Evolutionary conservation across 2,113 vertebrate genomes (phyloP), one percentile per base, ranked within the genome.

Genomic region (Tamias sibiricus): DNA sequence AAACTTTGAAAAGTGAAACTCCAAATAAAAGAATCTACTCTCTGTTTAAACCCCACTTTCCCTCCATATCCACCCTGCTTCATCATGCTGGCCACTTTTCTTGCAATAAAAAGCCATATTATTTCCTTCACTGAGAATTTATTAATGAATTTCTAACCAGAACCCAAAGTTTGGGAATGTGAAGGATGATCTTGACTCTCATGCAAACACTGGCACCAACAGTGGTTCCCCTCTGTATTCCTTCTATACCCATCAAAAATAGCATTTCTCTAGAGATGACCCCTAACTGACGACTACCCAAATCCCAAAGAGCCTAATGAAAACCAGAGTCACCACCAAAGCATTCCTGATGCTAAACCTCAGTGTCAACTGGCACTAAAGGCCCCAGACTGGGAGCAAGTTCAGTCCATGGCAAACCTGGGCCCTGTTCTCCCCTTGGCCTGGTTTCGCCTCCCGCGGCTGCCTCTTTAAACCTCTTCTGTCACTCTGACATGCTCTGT

Each of bases 331-430:
- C 0, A 81, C 66, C 92, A 89, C 88, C 81, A 32, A 96, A 96
- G 95, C 80, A 77, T 97, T 95, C 94, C 90, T 16, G 77, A 64
- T 75, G 90, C 88, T 83, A 91, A 83, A 85, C 59, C 88, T n/a
- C 81, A 54, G 96, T 93, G 87, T 80, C 68, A 32, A 59, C 97
- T 0, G 9, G 75, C 52, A 42, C 42, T 69, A 72, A 76, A 93
- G 95, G 28, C 84, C 66, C 87, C 59, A 66, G 54, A 80, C 96
- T 52, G 42, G 26, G 81, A 94, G 94, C 87, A 96, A 98, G 79
- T 96, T 97, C 90, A 28, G 62, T 76, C 97, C 95, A 95, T 87
- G 98, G 95, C 93, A 97, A 95, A 97, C 97, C 97, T 96, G 97
- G 97, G 97, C 9, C n/a, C 80, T 87, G 71, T 98, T 97, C 95